Base-by-base conservation (phyloP, 2,888 invertebrate species). In the Augochlorella aurata region DNA sequence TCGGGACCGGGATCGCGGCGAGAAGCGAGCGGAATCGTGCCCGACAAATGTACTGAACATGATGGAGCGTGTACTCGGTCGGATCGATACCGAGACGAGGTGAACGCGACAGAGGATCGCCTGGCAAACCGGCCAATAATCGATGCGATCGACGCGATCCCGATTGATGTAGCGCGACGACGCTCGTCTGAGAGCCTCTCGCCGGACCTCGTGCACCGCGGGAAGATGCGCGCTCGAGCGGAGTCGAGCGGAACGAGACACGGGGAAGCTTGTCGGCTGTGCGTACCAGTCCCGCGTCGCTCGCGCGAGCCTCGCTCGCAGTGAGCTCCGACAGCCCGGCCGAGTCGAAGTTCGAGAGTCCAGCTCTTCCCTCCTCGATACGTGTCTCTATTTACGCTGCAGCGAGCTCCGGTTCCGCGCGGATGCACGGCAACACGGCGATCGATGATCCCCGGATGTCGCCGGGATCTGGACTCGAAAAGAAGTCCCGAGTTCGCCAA, bases 1-100 rank as follows among this genome's bases (percentile, higher is more conserved):
- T 54, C 54, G 54, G 21, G 24, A 14, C 14, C 14, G 21, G 21
- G 58, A 54, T 54, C 54, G 21, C 12, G 21, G 54, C 21, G 54
- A 54, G 21, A 21, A 21, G 54, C 54, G 44, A 29, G 29, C 24
- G 54, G 67, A 70, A 73, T 82, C 70, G 10, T 71, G 16, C 29
- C 61, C 83, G 81, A 82, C 81, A 79, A 86, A 86, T 88, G 74
- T 65, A 79, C 69, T 65, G 81, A 74, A 79, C 82, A 83, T 74
- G 81, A 88, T 75, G 79, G 70, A 85, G 77, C 75, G 79, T 75
- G 74, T 70, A 45, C 72, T 24, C 52, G 65, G 63, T 54, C 65
- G 75, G 79, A 87, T 87, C 83, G 79, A 85, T 83, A 83, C 49
- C 24, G 29, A 63, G 47, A 67, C 72, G 75, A 72, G 50, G 78